Base-by-base conservation (phyloP, 1,140 invertebrate species). In the Vollenhovia emeryi region DNA sequence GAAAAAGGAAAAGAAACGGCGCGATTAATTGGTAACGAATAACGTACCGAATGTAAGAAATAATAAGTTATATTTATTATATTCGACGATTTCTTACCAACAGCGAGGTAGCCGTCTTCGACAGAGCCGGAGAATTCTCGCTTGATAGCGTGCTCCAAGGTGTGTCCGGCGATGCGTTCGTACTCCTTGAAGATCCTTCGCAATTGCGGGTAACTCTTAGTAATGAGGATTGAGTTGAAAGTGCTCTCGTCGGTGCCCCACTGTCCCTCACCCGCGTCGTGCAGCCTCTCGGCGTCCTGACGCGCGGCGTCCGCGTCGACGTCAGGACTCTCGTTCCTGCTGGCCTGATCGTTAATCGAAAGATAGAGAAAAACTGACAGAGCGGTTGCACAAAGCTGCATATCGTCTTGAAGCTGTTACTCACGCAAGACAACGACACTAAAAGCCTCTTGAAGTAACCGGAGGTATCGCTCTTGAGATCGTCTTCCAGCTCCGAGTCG, bases 201-300 rank as follows among this genome's bases (percentile, higher is more conserved):
- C 76, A 99, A 93, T 92, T 99, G 98, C 79, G 97, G 96, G 90
- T 96, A 98, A 86, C 97, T 98, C 90, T 97, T 96, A 24, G 97
- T 97, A 69, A 97, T 96, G 55, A 98, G 95, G 90, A 98, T 97
- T n/a, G 97, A 95, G 91, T 98, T 98, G 94, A 98, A 98, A 18
- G 96, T 95, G 5, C 97, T 98, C 93, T 98, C 98, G 90, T 98
- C 98, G 1, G 98, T 98, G 59, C 98, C 98, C 97, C 97, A 97
- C 92, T 97, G 96, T 36, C 96, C 97, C 92, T 98, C 97, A 55
- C 97, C 97, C 78, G 97, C 97, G 45, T 95, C 94, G 18, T 96
- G 95, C 3, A 98, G 94, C 8, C 95, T 96, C 91, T 97, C 96
- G 0, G 97, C 97, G 91, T 98, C 97, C 43, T 96, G 95, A 33